Evolutionary conservation across 2,797 vertebrate species (phyloP).

Genomic region (Picus viridis): DNA sequence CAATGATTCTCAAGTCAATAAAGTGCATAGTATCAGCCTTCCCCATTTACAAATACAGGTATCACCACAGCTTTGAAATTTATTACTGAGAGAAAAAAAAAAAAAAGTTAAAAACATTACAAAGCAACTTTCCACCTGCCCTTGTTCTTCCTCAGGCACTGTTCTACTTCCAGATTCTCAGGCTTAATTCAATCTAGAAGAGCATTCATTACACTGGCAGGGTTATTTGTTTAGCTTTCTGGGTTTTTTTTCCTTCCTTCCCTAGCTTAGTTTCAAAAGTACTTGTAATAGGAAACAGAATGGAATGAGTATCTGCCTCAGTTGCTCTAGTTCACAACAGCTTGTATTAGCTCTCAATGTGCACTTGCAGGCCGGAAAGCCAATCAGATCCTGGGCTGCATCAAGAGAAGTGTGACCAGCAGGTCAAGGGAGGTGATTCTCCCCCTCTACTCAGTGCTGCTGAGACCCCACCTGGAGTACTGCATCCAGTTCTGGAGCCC

Average conservation of each 20-base stretch:
- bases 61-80: background rate
- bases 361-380: no score
- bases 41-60: background rate
- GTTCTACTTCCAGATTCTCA: background rate
- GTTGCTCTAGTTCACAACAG: background rate
- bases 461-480: no score
- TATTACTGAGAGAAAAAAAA: background rate
- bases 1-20: background rate
- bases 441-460: no score
- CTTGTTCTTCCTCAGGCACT: background rate
- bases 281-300: background rate
- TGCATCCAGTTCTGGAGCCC: no score
- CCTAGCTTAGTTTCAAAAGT: background rate
- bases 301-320: background rate
- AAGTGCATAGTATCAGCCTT: background rate
- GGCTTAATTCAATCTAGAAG: background rate
- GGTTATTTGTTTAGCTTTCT: fast-evolving
- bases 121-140: background rate
- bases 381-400: no score
- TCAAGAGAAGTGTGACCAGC: no score
- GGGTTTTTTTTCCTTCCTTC: background rate
- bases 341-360: background rate
- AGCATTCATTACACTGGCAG: background rate
- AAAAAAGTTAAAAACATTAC: background rate
- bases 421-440: no score